Conservation (phyloP, 2,888 invertebrate genomes). For the Phaedon cochleariae region DNA sequence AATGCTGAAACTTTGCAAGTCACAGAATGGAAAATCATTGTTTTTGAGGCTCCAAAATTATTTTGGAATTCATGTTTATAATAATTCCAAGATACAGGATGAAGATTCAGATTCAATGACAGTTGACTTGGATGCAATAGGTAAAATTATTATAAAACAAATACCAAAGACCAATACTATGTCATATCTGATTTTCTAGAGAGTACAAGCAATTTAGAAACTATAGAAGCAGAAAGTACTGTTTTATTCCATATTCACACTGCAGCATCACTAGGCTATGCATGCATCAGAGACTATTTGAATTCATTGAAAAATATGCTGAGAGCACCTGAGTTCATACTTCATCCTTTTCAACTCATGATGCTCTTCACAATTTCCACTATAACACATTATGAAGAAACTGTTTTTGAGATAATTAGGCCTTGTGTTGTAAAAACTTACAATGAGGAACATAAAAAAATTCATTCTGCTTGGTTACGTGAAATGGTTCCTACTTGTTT, state of each 20-base stretch:
- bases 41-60: conserved; percentile 57
- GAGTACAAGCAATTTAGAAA: conserved; percentile 62
- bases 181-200: conserved; percentile 53
- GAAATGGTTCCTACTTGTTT: conserved; percentile 57
- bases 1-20: conserved; percentile 67
- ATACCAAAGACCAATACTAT: background rate
- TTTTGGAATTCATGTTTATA: conserved; percentile 56
- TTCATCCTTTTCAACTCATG: conserved; percentile 72
- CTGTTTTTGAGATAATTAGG: conserved; percentile 59
- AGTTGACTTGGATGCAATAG: conserved; percentile 53
- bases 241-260: conserved; percentile 68
- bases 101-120: conserved; percentile 47
- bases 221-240: conserved; percentile 70
- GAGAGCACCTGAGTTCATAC: conserved; percentile 67
- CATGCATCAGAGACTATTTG: conserved; percentile 63
- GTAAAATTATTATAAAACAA: conserved; percentile 43
- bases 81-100: conserved; percentile 38
- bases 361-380: conserved; percentile 66
- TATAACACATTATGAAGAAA: conserved; percentile 62
- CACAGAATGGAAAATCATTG: conserved; percentile 56
- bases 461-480: conserved; percentile 67
- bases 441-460: conserved; percentile 55
- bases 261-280: conserved; percentile 60
- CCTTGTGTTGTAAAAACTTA: conserved; percentile 52
- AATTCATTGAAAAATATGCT: conserved; percentile 63